Evolutionary conservation across 2,797 vertebrate genomes (phyloP).

Genomic region (Acipenser oxyrinchus): DNA sequence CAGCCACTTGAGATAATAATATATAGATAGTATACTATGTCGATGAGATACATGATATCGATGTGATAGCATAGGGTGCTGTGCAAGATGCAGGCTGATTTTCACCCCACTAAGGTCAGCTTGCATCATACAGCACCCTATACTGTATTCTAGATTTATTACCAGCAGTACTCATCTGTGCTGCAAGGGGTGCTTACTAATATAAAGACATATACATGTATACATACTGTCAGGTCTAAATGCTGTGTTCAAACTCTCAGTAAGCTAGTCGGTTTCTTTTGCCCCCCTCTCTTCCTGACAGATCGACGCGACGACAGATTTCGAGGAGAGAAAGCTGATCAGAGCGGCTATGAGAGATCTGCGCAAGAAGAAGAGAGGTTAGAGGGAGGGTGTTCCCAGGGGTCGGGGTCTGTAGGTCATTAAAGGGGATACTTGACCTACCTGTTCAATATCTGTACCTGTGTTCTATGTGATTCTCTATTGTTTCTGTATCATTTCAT

Average conservation of each 20-base stretch:
- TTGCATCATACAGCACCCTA: too few relatives aligned
- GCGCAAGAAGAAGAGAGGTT: conserved; percentile 91
- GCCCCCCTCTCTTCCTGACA: conserved; percentile 34
- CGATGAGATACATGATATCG: too few relatives aligned
- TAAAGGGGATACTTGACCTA: too few relatives aligned
- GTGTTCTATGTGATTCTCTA: conserved; percentile 4
- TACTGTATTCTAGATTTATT: too few relatives aligned
- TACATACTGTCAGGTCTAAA: neutral
- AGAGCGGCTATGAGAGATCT: conserved; percentile 90
- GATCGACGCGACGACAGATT: conserved; percentile 84
- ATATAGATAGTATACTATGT: too few relatives aligned
- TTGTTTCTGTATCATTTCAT: neutral
- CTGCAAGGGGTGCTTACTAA: conserved; percentile 23
- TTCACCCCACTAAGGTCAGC: too few relatives aligned
- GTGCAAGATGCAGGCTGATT: too few relatives aligned
- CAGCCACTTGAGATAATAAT: too few relatives aligned
- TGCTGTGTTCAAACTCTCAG: neutral
- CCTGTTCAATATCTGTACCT: neutral
- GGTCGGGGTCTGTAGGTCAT: neutral
- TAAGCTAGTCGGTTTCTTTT: neutral
- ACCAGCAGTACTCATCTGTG: too few relatives aligned
- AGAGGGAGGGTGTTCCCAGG: conserved; percentile 7
- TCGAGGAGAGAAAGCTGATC: conserved; percentile 87
- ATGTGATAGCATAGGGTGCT: too few relatives aligned
- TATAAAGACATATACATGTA: conserved; percentile 5